Base-by-base conservation (phyloP, 2,888 invertebrate species). In the Macrophya annulata region DNA sequence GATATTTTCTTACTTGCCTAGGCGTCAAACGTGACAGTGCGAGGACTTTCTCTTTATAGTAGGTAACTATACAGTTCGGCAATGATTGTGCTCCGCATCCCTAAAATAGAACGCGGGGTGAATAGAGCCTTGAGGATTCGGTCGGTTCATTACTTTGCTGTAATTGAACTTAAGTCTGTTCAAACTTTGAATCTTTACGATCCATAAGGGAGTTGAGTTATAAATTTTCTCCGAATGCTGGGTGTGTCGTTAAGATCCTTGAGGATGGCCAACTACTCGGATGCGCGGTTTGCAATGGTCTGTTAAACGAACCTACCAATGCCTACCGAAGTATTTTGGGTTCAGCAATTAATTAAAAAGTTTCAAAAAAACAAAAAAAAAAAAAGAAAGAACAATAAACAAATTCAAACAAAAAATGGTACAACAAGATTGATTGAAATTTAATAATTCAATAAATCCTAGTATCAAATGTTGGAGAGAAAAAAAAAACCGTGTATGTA, bases 141-240 rank as follows among this genome's bases (percentile, higher is more conserved):
- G 51, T 77, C 55, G 77, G 77, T 77, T 77, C 77, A 77, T 77
- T 77, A 55, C 62, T 81, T 74, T 74, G 40, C n/a, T 51, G 87
- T 91, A 91, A 91, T 90, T 90, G 90, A 90, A 87, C 88, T 88
- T 88, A 88, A 87, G 86, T 87, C 87, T 88, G 89, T 87, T 88
- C 89, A 90, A 89, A 90, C 88, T 89, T 89, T 81, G 87, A 87
- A 88, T 90, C 88, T 91, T 91, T 91, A 91, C 88, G 91, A 88
- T 89, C 90, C 90, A 91, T 91, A 91, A 91, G 91, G 87, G 85
- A 87, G 76, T 79, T 65, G 71, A 83, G 86, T 89, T 89, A 91
- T 91, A 91, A 91, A 91, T 91, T 87, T 86, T 37, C 25, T 55
- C 51, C 51, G 77, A 77, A 77, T 31, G 89, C 87, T 84, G 85